Evolutionary conservation across 2,888 invertebrate genomes (phyloP).

Genomic region (Caprella mutica): DNA sequence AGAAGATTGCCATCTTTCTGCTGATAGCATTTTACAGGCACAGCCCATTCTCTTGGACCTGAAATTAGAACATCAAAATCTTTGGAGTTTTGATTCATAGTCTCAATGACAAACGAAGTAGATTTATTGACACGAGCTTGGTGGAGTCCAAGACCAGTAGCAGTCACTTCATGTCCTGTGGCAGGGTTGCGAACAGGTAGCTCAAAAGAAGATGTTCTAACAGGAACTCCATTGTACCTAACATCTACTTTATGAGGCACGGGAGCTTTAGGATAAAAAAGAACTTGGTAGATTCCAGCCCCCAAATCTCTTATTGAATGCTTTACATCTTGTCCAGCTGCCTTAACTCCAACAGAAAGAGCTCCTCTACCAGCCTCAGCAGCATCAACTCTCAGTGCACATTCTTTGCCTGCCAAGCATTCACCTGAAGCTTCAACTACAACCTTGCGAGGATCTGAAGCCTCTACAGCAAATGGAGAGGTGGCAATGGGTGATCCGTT

Average conservation of each 20-base stretch:
- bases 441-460: constrained; percentile 47
- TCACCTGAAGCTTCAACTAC: constrained; percentile 37
- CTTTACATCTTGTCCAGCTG: constrained; percentile 68
- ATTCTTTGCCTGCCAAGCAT: constrained; percentile 26
- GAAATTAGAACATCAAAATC: constrained; percentile 86
- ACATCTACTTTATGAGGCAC: constrained; percentile 77
- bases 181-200: constrained; percentile 52
- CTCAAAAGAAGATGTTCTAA: constrained; percentile 48
- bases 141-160: constrained; percentile 71
- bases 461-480: constrained; percentile 56
- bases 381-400: constrained; percentile 28
- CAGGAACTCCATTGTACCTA: constrained; percentile 72
- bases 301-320: constrained; percentile 62
- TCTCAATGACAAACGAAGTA: constrained; percentile 78
- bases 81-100: constrained; percentile 60
- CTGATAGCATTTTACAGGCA: constrained; percentile 86
- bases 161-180: constrained; percentile 60
- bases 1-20: constrained; percentile 89
- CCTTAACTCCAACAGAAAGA: constrained; percentile 65
- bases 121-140: constrained; percentile 65
- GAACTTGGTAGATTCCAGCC: constrained; percentile 64
- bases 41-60: constrained; percentile 59
- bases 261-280: constrained; percentile 75
- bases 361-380: constrained; percentile 68
- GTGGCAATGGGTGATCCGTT: constrained; percentile 50